A percentile compares a stretch with the other conserved stretches of the same genome.
These are phyloP conservation scores for Stenchaetothrips biformis DNA, from an alignment of 2,888 invertebrate species.

Conservation along the genomic window DNA sequence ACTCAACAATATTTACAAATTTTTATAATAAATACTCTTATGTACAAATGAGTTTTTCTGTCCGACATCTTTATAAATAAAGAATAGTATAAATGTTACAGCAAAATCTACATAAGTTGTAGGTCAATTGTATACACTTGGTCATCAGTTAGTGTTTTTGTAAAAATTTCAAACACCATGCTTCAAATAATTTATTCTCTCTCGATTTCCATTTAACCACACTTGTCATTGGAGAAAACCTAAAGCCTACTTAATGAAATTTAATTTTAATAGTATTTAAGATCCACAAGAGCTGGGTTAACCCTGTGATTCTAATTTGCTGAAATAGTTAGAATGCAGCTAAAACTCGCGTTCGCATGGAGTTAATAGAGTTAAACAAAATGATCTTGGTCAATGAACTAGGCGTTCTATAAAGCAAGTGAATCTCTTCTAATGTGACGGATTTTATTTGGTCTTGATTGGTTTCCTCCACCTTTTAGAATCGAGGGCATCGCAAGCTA, in stretches of 20 bases:
- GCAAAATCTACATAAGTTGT: constrained; percentile 33
- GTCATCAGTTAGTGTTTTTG: constrained; percentile 28
- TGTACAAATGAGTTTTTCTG: constrained; percentile 33
- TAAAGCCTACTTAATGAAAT: background rate
- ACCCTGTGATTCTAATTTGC: background rate
- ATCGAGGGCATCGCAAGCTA: background rate
- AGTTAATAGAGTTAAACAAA: background rate
- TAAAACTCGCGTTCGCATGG: background rate
- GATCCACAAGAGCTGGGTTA: background rate
- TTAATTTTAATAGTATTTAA: constrained; percentile 2
- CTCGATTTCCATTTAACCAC: background rate
- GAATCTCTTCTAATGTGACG: constrained; percentile 7
- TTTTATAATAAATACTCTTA: constrained; percentile 36
- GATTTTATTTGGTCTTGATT: background rate
- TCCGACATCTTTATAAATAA: constrained; percentile 12
- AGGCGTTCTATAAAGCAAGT: background rate
- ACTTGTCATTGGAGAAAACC: background rate
- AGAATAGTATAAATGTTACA: constrained; percentile 22
- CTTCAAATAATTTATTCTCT: background rate
- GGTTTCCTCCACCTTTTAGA: background rate
- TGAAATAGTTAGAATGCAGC: background rate
- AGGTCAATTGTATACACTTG: constrained; percentile 36
- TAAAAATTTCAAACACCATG: constrained; percentile 22
- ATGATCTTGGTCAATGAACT: background rate
- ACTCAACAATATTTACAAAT: constrained; percentile 40